Conservation (phyloP, 2,797 vertebrate genomes). For the Artibeus jamaicensis region DNA sequence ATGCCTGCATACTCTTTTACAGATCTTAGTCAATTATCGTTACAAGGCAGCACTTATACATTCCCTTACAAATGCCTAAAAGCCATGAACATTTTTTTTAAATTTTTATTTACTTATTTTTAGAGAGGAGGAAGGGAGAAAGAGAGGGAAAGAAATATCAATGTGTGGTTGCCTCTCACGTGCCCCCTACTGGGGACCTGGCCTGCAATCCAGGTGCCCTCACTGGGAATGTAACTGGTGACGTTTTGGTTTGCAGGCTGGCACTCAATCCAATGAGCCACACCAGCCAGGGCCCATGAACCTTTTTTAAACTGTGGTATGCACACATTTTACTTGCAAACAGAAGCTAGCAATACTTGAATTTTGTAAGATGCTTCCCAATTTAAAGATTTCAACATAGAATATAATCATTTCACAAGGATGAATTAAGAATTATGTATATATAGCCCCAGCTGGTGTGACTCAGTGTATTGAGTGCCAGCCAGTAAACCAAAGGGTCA, state of each 20-base stretch:
- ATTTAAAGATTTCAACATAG: background rate
- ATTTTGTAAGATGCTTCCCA: slow-evolving; percentile 7
- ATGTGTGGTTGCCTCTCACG: too few relatives aligned
- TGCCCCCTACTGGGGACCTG: too few relatives aligned
- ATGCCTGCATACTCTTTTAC: slow-evolving; percentile 26
- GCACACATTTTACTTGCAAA: background rate
- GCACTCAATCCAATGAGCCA: too few relatives aligned
- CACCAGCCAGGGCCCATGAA: too few relatives aligned
- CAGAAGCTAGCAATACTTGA: slow-evolving; percentile 5
- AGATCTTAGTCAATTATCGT: background rate
- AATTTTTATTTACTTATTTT: too few relatives aligned
- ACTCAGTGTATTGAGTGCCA: too few relatives aligned
- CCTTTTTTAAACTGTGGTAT: background rate
- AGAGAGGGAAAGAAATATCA: too few relatives aligned
- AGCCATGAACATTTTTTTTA: background rate
- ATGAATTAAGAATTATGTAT: slow-evolving; percentile 46
- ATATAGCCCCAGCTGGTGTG: background rate
- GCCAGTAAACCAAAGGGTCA: too few relatives aligned
- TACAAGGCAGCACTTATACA: background rate
- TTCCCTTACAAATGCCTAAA: slow-evolving; percentile 35
- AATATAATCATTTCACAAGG: slow-evolving; percentile 4
- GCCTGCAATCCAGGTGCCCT: too few relatives aligned
- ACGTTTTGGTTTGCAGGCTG: too few relatives aligned
- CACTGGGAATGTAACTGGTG: too few relatives aligned
- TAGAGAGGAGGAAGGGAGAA: too few relatives aligned